These are phyloP conservation scores for Montipora cactus DNA, from an alignment of 64 coral and sea anemone genomes.

Conservation along the genomic window DNA sequence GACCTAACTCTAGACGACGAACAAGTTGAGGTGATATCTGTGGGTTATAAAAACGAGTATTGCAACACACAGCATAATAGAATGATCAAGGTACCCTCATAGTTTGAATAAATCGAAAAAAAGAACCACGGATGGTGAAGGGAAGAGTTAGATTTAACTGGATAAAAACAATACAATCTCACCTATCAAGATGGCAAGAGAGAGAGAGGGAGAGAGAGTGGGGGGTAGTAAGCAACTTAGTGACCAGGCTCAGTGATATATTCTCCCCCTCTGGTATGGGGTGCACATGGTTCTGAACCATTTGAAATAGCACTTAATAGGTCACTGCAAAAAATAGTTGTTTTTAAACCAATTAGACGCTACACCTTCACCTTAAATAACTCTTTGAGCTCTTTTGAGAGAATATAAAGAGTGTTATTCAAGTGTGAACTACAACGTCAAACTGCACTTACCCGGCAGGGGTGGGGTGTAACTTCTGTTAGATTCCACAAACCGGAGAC, in stretches of 20 bases:
- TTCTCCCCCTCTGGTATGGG: neutral
- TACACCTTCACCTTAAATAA: too few species aligned
- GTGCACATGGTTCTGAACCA: neutral
- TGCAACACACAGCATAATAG: neutral
- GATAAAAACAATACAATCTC: neutral
- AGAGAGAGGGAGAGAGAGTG: constrained; percentile 16
- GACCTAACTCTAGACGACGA: neutral
- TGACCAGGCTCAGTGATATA: constrained; percentile 1
- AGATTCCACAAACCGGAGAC: neutral
- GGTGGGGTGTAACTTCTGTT: neutral
- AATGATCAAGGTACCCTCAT: neutral
- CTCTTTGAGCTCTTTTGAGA: neutral
- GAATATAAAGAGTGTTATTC: neutral
- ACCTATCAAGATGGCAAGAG: neutral
- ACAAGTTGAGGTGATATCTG: too few species aligned
- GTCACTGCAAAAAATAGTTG: neutral
- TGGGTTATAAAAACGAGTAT: neutral
- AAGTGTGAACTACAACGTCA: neutral
- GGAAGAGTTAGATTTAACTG: neutral
- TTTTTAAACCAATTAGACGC: neutral
- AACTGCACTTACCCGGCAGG: neutral
- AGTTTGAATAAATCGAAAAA: neutral
- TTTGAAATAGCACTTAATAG: neutral
- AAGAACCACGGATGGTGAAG: neutral
- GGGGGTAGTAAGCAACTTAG: neutral